Evolutionary conservation across 2,113 vertebrate genomes (phyloP), one percentile per base, ranked within the genome.

Genomic region (Symphodus melops): DNA sequence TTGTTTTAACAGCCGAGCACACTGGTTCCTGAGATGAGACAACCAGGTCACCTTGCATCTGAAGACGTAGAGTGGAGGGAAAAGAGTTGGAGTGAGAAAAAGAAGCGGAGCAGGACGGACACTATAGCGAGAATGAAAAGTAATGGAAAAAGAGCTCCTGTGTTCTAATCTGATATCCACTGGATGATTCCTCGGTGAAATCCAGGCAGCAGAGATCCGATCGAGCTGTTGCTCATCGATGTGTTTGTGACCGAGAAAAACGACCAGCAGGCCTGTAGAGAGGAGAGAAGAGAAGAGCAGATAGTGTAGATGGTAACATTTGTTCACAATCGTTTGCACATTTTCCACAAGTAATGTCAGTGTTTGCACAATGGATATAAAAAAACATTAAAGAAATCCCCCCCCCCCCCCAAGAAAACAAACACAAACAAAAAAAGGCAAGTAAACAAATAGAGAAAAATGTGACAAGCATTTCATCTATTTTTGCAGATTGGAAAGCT

Each of bases 1-100:
- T 79, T 84, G 87, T 88, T 86, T 89, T 82, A 89, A 75, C 88
- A 88, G 68, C 81, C 79, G 70, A 42, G 53, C 20, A 3, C 62
- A 17, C 67, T n/a, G 53, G 63, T 79, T 79, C 75, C 77, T 76
- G 54, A 83, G 82, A 85, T 33, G 54, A 63, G 74, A 82, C 79
- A 70, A 48, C 67, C 53, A 61, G 58, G 46, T 42, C 46, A 48
- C 46, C 46, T 51, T 10, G 51, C 74, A 72, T 72, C 72, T 11
- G 49, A 21, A 49, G 51, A 37, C 52, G 48, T 8, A 13, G 8
- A 11, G 46, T 19, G 10, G 46, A 13, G 19, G 58, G 66, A 20
- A 36, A 48, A 42, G 39, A 41, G 51, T 19, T 19, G 49, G 60
- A 64, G 28, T 33, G 28, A 33, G 25, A 33, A 33, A 33, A 53